Evolutionary conservation across 2,113 vertebrate species (phyloP), one percentile per base, ranked within the genome.

Genomic region (Brachypodius melanocephalos): DNA sequence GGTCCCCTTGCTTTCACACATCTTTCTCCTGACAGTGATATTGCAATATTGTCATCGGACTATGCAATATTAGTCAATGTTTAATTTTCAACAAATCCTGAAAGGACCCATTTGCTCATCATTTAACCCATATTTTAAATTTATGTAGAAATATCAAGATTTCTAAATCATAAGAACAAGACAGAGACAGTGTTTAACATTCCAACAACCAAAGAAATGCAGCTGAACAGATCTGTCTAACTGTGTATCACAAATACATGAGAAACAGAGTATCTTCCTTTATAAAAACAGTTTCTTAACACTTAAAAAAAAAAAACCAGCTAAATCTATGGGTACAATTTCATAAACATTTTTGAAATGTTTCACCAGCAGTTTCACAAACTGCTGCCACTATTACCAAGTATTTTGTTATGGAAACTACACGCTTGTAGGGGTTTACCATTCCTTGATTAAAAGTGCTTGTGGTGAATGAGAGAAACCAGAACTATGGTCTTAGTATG

Each of bases 401-500:
- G 68, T 43, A 71, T 17, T 95, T 90, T 79, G 15, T 36, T 91
- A 85, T 17, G 55, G 90, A 94, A 86, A 71, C 17, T 38, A 88
- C 31, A 84, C 75, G 49, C 26, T 88, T 83, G 71, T 75, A 78
- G 43, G 61, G 46, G 52, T 90, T 93, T 91, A 85, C 59, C 32
- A 85, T 72, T 18, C 93, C 10, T 88, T 77, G 40, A 48, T 72
- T 95, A 90, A 90, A 94, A 96, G 71, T 78, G 81, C 54, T 89
- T 78, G 73, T 40, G 51, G 48, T 63, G 68, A 92, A 77, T 42
- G 25, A 2, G 0, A 89, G 57, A 92, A 89, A 91, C 14, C 38
- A 80, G 38, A 85, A 63, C 43, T 71, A 58, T 3, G 26, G 49
- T 38, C 29, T 58, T 43, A 57, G 15, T 63, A 88, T 2, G 5